Conservation (phyloP, 92 coral and sea anemone species). For the Ricordea florida region DNA sequence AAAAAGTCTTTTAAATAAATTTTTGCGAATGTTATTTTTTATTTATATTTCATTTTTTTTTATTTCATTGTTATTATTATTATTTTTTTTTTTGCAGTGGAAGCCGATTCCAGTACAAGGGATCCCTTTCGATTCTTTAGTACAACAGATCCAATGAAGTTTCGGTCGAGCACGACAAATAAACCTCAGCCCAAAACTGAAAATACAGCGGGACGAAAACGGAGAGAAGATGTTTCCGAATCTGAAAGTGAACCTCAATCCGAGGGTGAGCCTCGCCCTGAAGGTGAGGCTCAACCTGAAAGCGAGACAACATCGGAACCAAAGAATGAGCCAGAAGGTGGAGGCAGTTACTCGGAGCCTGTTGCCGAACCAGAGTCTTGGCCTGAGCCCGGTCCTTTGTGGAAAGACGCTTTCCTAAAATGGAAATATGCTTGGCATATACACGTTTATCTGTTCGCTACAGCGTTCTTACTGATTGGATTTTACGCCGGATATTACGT, state of each 20-base stretch:
- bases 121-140: no score
- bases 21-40: neutral
- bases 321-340: constrained; percentile 11
- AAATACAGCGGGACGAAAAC: neutral
- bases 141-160: neutral
- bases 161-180: neutral
- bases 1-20: neutral
- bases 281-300: constrained; percentile 5
- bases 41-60: neutral
- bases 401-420: constrained; percentile 78
- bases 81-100: neutral
- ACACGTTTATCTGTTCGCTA: constrained; percentile 80
- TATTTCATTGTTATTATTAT: neutral
- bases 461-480: constrained; percentile 68
- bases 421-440: constrained; percentile 91
- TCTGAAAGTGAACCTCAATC: neutral
- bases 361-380: constrained; percentile 80
- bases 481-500: constrained; percentile 87
- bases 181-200: neutral
- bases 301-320: constrained; percentile 30
- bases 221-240: neutral
- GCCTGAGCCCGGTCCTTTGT: constrained; percentile 98
- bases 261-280: constrained; percentile 2
- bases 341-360: constrained; percentile 17
- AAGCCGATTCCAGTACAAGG: neutral